phyloP scores from a whole-genome alignment of 2,888 invertebrate species.

The Drosophila tripunctata region DNA sequence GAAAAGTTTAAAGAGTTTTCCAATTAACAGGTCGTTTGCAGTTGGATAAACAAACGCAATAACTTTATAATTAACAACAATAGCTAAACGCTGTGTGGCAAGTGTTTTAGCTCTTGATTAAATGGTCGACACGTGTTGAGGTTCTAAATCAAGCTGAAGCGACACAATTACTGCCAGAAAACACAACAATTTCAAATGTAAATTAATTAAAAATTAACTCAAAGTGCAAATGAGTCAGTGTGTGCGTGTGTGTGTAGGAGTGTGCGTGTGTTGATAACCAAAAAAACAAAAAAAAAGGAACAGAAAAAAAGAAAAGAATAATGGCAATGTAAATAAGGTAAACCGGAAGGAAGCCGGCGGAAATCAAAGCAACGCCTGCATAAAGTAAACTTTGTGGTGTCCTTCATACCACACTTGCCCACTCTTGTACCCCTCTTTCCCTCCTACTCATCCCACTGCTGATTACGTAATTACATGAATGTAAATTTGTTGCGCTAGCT shows the following conservation, averaged over 20 bases:
- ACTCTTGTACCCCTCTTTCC: neutral
- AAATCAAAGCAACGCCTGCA: slow-evolving; percentile 55
- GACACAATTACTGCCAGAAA: slow-evolving; percentile 39
- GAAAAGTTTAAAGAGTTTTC: neutral
- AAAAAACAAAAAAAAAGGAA: slow-evolving; percentile 16
- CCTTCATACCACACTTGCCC: slow-evolving; percentile 4
- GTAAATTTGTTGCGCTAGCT: slow-evolving; percentile 47
- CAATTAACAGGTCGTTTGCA: neutral
- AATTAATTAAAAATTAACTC: slow-evolving; percentile 62
- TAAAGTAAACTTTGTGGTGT: slow-evolving; percentile 40
- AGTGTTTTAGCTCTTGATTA: slow-evolving; percentile 9
- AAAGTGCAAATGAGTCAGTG: too few relatives aligned
- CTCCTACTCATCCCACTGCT: slow-evolving; percentile 18
- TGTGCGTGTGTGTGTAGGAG: neutral
- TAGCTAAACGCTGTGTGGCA: neutral
- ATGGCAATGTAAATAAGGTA: slow-evolving; percentile 36
- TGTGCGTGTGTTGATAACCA: slow-evolving; percentile 3
- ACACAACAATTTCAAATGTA: slow-evolving; percentile 46
- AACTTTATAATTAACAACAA: slow-evolving; percentile 36
- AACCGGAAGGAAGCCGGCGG: slow-evolving; percentile 43
- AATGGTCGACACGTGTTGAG: slow-evolving; percentile 33
- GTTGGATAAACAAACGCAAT: neutral
- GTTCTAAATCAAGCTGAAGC: slow-evolving; percentile 42
- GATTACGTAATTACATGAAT: slow-evolving; percentile 69
- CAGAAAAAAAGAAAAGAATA: slow-evolving; percentile 10